Base-by-base conservation (phyloP, 2,113 vertebrate species). In the Vicugna pacos region DNA sequence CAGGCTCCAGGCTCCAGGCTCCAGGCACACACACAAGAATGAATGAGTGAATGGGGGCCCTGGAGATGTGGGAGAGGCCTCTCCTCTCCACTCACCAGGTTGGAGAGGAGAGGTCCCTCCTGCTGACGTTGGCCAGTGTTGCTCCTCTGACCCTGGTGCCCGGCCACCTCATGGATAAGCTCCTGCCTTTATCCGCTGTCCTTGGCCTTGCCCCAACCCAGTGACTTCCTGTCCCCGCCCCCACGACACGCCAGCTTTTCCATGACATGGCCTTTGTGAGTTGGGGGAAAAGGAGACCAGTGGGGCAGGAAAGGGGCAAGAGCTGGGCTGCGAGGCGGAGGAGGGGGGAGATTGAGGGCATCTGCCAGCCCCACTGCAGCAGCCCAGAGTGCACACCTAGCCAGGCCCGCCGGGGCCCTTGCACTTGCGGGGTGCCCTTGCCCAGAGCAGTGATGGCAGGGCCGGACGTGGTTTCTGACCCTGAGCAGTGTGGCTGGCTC, bases 201-300 rank as follows among this genome's bases (percentile, higher is more conserved):
- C 5, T 83, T 56, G 46, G 58, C 52, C 79, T 62, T 42, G 62
- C 62, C 84, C 82, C 93, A 70, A 17, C 77, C 88, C 84, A 65
- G 48, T 26, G 30, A 69, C 94, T 97, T 97, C 92, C 94, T 95
- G 92, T 96, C 93, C 54, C 89, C 72, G 2, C 92, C 91, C 91
- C 73, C 62, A 79, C 6, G 14, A 85, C 81, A 64, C 6, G 16
- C 81, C 56, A 54, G 48, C 38, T 87, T 92, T 94, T 90, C 91
- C 93, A 89, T 89, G 92, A 95, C 93, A 93, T 20, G 84, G 92
- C 17, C 56, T 87, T 87, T 28, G 48, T 26, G 60, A 30, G 76
- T 54, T 32, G 54, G 26, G 77, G 10, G 12, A 9, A 28, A 3
- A 72, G 77, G 35, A 70, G 60, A 58, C 38, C 24, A 30, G 24